phyloP scores from a whole-genome alignment of 1,140 invertebrate species.

The Limonius californicus region DNA sequence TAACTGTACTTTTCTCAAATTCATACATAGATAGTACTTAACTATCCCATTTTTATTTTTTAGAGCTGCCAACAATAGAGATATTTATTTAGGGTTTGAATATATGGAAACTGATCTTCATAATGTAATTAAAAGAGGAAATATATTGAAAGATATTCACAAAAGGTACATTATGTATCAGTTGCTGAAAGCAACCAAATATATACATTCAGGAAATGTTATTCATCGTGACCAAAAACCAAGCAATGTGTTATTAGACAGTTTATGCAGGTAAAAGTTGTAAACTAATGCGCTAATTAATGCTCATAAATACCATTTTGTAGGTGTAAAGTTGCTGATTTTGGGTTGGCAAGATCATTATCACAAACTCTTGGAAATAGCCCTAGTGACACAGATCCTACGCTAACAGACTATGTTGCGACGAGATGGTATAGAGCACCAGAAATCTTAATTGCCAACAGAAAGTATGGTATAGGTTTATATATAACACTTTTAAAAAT shows the following conservation, averaged over 20 bases:
- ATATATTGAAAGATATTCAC: slow-evolving; percentile 91
- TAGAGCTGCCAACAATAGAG: slow-evolving; percentile 88
- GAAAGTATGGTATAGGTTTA: no score
- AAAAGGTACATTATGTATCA: slow-evolving; percentile 97
- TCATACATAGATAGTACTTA: no score
- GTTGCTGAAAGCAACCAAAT: slow-evolving; percentile 89
- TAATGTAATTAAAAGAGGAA: slow-evolving; percentile 91
- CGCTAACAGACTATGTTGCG: slow-evolving; percentile 91
- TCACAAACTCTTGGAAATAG: slow-evolving; percentile 56
- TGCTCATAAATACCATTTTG: background rate
- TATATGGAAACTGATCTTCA: slow-evolving; percentile 98
- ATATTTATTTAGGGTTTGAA: slow-evolving; percentile 97
- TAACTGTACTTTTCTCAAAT: no score
- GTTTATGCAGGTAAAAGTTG: slow-evolving; percentile 57
- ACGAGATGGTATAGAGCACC: slow-evolving; percentile 97
- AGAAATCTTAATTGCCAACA: slow-evolving; percentile 88
- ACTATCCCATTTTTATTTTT: slow-evolving; percentile 27
- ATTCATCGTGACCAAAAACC: slow-evolving; percentile 92
- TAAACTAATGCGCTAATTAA: background rate
- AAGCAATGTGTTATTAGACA: slow-evolving; percentile 63
- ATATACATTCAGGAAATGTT: slow-evolving; percentile 95
- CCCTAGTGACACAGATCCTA: slow-evolving; percentile 63
- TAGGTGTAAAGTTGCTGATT: slow-evolving; percentile 77
- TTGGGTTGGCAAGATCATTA: slow-evolving; percentile 89
- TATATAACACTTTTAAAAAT: no score